Conservation (phyloP, 1,140 invertebrate species). For the Bombus turneri region DNA sequence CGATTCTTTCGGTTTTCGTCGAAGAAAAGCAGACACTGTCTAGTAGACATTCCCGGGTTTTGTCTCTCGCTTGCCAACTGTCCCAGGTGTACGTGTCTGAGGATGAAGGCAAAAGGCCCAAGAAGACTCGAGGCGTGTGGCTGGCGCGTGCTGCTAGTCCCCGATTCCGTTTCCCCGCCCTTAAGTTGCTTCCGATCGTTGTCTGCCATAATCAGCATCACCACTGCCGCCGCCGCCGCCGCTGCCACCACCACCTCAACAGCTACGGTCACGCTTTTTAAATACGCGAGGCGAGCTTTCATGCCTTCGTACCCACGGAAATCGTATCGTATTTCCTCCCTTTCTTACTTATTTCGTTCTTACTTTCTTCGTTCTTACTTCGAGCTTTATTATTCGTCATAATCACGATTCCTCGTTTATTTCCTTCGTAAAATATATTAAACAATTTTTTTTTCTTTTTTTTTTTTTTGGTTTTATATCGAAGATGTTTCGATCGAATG, state of each 20-base stretch:
- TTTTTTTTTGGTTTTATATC: background rate
- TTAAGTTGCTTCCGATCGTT: conserved; percentile 72
- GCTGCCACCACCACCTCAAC: conserved; percentile 57
- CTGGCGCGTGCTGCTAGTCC: conserved; percentile 77
- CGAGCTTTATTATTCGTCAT: background rate
- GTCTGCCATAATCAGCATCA: conserved; percentile 51
- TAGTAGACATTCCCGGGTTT: conserved; percentile 64
- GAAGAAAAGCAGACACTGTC: conserved; percentile 52
- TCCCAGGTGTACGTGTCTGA: conserved; percentile 75
- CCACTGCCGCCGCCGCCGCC: conserved; percentile 33
- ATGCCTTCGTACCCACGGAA: conserved; percentile 39
- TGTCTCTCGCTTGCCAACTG: conserved; percentile 79
- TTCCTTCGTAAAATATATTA: background rate
- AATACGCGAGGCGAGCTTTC: conserved; percentile 65
- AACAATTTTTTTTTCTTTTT: too few species aligned
- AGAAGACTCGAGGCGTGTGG: conserved; percentile 76
- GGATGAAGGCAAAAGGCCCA: conserved; percentile 57
- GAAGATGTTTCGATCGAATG: background rate
- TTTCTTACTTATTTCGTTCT: background rate
- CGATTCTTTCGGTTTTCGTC: conserved; percentile 23
- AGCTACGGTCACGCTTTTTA: conserved; percentile 70
- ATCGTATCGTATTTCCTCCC: background rate
- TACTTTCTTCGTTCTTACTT: background rate
- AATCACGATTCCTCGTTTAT: background rate
- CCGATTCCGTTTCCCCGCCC: conserved; percentile 68